Evolutionary conservation across 1,140 invertebrate species (phyloP).

Genomic region (Drosophila parvula): DNA sequence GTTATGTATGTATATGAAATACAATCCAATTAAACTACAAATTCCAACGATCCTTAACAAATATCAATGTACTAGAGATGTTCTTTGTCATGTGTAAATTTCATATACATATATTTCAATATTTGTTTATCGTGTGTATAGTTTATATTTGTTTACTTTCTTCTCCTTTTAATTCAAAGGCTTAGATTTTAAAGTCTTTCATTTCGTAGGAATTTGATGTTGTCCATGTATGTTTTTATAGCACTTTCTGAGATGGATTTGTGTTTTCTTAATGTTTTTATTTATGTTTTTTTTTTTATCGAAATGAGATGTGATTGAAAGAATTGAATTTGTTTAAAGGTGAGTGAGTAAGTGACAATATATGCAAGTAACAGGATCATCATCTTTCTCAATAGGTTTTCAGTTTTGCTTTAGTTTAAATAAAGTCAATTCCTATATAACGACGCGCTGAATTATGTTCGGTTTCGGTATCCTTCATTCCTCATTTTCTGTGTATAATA

Average conservation of each 20-base stretch:
- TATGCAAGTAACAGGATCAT: conserved; percentile 38
- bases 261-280: conserved; percentile 6
- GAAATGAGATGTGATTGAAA: conserved; percentile 29
- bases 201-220: conserved; percentile 84
- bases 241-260: conserved; percentile 45
- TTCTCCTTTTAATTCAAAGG: conserved; percentile 67
- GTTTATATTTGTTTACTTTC: conserved; percentile 48
- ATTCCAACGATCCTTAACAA: conserved; percentile 80
- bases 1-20: conserved; percentile 59
- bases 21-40: conserved; percentile 77
- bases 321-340: conserved; percentile 13
- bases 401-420: conserved; percentile 45
- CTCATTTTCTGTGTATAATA: conserved; percentile 53
- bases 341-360: conserved; percentile 24
- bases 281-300: background rate
- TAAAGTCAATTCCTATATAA: conserved; percentile 80
- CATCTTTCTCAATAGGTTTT: conserved; percentile 32
- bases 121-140: conserved; percentile 60
- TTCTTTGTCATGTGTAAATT: conserved; percentile 65
- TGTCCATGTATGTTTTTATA: conserved; percentile 67
- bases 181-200: conserved; percentile 83
- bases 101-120: conserved; percentile 43
- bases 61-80: conserved; percentile 68
- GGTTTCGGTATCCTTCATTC: conserved; percentile 28
- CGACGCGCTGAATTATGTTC: conserved; percentile 62